A percentile compares a stretch with the other conserved stretches of the same genome.
Evolutionary conservation across 2,113 vertebrate species (phyloP).

Genomic region (Caranx melampygus): DNA sequence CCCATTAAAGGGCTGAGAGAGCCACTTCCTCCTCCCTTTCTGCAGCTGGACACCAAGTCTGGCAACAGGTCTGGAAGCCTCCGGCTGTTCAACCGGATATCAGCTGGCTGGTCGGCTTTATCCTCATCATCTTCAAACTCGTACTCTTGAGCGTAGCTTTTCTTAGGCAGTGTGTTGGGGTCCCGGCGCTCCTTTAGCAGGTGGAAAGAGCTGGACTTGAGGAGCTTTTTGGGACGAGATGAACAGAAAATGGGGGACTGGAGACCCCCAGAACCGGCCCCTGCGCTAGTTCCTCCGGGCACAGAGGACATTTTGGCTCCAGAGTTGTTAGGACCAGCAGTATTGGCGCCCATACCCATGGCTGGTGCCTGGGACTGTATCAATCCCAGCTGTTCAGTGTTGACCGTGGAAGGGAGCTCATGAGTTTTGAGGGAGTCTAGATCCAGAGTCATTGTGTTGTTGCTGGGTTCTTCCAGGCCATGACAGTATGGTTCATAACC

Average conservation of each 20-base stretch:
- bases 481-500: slow-evolving; percentile 86
- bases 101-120: slow-evolving; percentile 91
- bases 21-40: slow-evolving; percentile 83
- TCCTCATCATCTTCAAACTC: slow-evolving; percentile 95
- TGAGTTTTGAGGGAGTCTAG: slow-evolving; percentile 90
- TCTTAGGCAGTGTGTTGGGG: slow-evolving; percentile 90
- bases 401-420: slow-evolving; percentile 93
- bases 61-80: slow-evolving; percentile 90
- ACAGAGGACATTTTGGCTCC: slow-evolving; percentile 78
- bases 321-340: slow-evolving; percentile 74
- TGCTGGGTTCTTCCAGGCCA: slow-evolving; percentile 80
- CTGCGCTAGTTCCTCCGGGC: slow-evolving; percentile 67
- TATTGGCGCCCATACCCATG: slow-evolving; percentile 79
- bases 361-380: slow-evolving; percentile 88
- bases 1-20: slow-evolving; percentile 91
- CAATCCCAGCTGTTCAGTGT: slow-evolving; percentile 91
- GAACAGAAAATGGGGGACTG: slow-evolving; percentile 94
- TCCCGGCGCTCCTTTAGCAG: slow-evolving; percentile 91
- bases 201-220: slow-evolving; percentile 94
- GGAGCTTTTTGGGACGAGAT: slow-evolving; percentile 93
- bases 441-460: slow-evolving; percentile 85
- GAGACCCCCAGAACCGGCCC: slow-evolving; percentile 79
- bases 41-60: slow-evolving; percentile 94
- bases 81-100: slow-evolving; percentile 93
- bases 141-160: slow-evolving; percentile 94